Evolutionary conservation across 2,113 vertebrate species (phyloP), one percentile per base, ranked within the genome.

Genomic region (Trogon surrucura): DNA sequence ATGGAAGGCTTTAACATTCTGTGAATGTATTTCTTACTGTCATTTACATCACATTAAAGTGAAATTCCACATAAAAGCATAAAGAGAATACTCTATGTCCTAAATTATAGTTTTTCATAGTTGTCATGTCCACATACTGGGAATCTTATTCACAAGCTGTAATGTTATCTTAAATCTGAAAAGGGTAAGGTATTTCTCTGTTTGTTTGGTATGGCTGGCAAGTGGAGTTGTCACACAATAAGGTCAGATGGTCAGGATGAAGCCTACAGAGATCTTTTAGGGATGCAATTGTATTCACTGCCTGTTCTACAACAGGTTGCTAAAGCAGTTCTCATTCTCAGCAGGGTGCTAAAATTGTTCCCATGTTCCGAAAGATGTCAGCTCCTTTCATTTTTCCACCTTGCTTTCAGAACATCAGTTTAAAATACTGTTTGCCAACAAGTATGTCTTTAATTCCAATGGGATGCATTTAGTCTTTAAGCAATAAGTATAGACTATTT

Each of bases 11-110:
- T 98, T 98, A 98, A 97, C 97, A 97, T 97, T 97, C 98, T 94
- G 91, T 96, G 97, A 98, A 98, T 97, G 97, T 98, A 97, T 98
- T 98, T 97, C 97, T 98, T 96, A 96, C 98, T 97, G 97, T 97
- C 98, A 98, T 98, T 98, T 98, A 98, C 97, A 98, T 98, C 69
- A 5, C 97, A 98, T 98, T 98, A 98, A 98, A 98, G 97, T 92
- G 95, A 98, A 98, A 98, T 98, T 98, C 95, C 94, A 97, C 97
- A 98, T 98, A 97, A 98, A 98, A 97, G 97, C 96, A 96, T 97
- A 97, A 96, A 98, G 97, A 98, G 97, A 97, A 97, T 97, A 85
- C 83, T 92, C 91, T 69, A 87, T 82, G 66, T 97, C 97, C 97
- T 97, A 98, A 98, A 98, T 98, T 98, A 98, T 50, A 97, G 97